A percentile compares a stretch with the other conserved stretches of the same genome.
Conservation (phyloP, 2,888 invertebrate genomes). For the Salpingus planirostris region DNA sequence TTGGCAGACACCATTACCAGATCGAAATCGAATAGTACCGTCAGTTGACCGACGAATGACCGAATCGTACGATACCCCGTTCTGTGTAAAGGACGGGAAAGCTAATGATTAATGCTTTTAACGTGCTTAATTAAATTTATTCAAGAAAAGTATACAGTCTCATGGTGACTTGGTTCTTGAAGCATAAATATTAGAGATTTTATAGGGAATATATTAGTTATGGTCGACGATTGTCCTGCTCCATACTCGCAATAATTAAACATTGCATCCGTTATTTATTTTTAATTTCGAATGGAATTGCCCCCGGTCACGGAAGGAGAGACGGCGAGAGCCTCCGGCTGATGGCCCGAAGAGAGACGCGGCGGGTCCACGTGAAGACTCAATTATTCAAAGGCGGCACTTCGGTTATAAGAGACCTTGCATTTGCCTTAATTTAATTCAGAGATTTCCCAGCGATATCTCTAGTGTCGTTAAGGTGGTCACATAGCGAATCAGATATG, state of each 20-base stretch:
- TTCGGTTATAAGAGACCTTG: constrained; percentile 32
- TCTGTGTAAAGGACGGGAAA: constrained; percentile 12
- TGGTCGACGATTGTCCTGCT: constrained; percentile 35
- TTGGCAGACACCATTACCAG: too few relatives aligned
- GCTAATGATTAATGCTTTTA: constrained; percentile 13
- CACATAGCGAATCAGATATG: constrained; percentile 38
- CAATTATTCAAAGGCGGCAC: constrained; percentile 28
- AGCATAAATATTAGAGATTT: constrained; percentile 34
- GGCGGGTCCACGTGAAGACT: constrained; percentile 22
- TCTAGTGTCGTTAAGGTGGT: constrained; percentile 36
- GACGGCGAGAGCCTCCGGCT: constrained; percentile 3
- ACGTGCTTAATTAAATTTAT: constrained; percentile 21
- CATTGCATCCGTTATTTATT: constrained; percentile 34
- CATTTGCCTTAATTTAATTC: constrained; percentile 36
- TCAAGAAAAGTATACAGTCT: constrained; percentile 21
- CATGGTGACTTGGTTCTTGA: constrained; percentile 31
- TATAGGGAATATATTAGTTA: constrained; percentile 37
- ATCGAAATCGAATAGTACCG: too few relatives aligned
- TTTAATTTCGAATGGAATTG: constrained; percentile 26
- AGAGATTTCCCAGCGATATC: constrained; percentile 36
- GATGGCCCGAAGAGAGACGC: constrained; percentile 19
- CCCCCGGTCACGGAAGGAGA: constrained; percentile 12
- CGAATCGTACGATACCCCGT: too few relatives aligned
- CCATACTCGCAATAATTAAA: constrained; percentile 34
- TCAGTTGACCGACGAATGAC: too few relatives aligned